These are phyloP conservation scores for Narcine bancroftii DNA, from an alignment of 2,113 vertebrate genomes.

Conservation along the genomic window DNA sequence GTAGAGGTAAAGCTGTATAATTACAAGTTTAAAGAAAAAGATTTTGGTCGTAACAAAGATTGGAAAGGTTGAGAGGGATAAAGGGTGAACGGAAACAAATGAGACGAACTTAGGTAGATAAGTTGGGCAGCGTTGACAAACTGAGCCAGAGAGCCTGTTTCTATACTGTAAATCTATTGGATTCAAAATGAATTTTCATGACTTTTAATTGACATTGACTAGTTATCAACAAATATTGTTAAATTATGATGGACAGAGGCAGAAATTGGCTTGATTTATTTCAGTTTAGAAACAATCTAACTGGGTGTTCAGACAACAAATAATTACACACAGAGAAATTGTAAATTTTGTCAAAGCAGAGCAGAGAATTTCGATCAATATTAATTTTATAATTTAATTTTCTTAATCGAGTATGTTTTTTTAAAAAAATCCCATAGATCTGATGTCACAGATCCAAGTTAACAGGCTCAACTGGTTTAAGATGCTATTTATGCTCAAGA, in stretches of 20 bases:
- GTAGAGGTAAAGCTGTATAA: too few relatives aligned
- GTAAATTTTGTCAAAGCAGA: not conserved
- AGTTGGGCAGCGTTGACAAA: too few relatives aligned
- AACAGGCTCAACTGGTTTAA: not conserved
- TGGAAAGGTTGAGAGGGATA: too few relatives aligned
- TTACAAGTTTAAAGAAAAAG: too few relatives aligned
- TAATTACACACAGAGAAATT: not conserved
- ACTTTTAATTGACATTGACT: not conserved
- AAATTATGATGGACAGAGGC: not conserved
- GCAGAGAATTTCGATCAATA: not conserved
- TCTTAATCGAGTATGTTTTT: too few relatives aligned
- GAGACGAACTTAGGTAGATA: too few relatives aligned
- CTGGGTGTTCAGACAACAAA: not conserved
- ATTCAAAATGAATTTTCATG: not conserved
- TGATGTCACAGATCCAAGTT: not conserved
- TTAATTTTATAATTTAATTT: too few relatives aligned
- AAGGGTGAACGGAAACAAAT: too few relatives aligned
- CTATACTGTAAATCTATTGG: too few relatives aligned
- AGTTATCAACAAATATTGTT: not conserved
- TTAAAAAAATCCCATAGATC: not conserved
- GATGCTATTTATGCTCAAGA: too few relatives aligned
- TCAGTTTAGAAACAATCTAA: not conserved
- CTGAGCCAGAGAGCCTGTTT: too few relatives aligned
- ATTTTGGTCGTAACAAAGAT: too few relatives aligned
- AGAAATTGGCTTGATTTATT: not conserved